Percentiles rank a stretch among this genome's conserved stretches.
Evolutionary conservation across 2,888 invertebrate species (phyloP).

Genomic region (Xanthorhoe spadicearia): DNA sequence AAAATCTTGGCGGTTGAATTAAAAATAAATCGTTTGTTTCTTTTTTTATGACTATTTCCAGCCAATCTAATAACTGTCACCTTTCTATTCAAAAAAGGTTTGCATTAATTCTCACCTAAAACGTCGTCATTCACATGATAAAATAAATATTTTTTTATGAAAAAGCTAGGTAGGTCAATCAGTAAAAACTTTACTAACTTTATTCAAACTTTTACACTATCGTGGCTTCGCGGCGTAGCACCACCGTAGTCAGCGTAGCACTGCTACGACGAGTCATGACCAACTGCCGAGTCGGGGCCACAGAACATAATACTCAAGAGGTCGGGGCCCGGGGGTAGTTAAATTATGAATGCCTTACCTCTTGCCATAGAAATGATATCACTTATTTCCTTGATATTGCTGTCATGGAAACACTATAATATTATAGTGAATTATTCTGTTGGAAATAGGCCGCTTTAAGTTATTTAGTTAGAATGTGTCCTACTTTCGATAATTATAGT

Average conservation of each 20-base stretch:
- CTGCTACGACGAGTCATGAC: slow-evolving; percentile 10
- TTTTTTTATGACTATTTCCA: not conserved
- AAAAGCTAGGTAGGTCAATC: not conserved
- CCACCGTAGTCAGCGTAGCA: slow-evolving; percentile 6
- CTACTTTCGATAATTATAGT: slow-evolving; percentile 1
- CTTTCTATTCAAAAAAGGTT: not conserved
- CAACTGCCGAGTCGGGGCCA: no score
- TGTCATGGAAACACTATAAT: not conserved
- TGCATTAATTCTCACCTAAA: no score
- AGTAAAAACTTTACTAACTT: not conserved
- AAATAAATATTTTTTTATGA: no score
- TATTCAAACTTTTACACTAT: not conserved
- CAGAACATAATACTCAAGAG: no score
- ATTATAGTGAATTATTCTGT: not conserved
- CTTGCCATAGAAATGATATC: not conserved
- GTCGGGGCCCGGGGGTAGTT: not conserved
- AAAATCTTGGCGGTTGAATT: slow-evolving; percentile 5
- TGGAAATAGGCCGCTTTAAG: not conserved
- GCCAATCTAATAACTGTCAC: not conserved
- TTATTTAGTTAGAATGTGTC: not conserved
- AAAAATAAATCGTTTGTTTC: not conserved
- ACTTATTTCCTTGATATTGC: not conserved
- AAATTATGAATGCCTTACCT: slow-evolving; percentile 1
- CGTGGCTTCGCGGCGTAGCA: slow-evolving; percentile 17
- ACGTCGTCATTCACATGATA: no score